Base-by-base conservation (phyloP, 2,888 invertebrate genomes). In the Altica lythri region DNA sequence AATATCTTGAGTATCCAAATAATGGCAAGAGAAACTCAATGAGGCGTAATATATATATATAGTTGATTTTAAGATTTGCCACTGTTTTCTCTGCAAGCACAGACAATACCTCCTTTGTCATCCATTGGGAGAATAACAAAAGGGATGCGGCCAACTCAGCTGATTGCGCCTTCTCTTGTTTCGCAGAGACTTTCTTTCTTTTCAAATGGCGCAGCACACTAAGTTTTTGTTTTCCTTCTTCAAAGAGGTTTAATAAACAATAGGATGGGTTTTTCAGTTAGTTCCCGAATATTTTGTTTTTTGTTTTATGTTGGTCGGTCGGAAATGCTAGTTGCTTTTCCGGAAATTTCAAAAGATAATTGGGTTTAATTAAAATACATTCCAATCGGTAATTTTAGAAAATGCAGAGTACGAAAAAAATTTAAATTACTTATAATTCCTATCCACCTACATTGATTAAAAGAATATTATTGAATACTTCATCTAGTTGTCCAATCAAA, bases 71-170 rank as follows among this genome's bases (percentile, higher is more conserved):
- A 43, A 55, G 53, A 59, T 57, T 61, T 59, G 61, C 59, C 51
- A 61, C 59, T 61, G 59, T 61, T 57, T 60, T 60, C 57, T 53
- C 40, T 56, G 42, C 52, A 42, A 56, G 57, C 54, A 57, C 44
- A 61, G 59, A 61, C 61, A 61, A 61, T 61, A 44, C 49, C 55
- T 43, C 59, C 52, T 61, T 61, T 61, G 59, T 59, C 45, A 50
- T 48, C 59, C 54, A 37, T 48, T 40, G 52, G 50, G 46, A 56
- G 52, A 50, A 48, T 55, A 46, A 57, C 59, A 59, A 59, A 59
- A 55, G 61, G 44, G 47, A 45, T 35, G 54, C 50, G 57, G 50
- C 34, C 56, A 48, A 48, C 55, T 60, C 54, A 29, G 55, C 53
- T 57, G 57, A 60, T 60, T 53, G 57, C 55, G 55, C 50, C 53